Base-by-base conservation (phyloP, 2,797 vertebrate species). In the Euthynnus affinis region DNA sequence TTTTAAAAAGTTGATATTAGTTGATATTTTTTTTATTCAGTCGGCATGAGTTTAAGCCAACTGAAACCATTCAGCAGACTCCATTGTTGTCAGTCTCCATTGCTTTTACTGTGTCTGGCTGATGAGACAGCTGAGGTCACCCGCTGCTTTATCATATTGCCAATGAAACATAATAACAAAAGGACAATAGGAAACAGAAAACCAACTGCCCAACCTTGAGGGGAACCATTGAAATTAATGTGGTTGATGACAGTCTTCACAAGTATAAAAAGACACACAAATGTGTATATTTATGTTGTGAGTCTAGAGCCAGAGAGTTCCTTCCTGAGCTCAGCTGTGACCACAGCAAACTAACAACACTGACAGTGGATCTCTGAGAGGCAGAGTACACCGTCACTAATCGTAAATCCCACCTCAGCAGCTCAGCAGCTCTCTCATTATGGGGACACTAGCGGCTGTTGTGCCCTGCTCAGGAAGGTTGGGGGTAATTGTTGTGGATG, bases 401-500 rank as follows among this genome's bases (percentile, higher is more conserved):
- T 83, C 71, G 1, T 65, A 81, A 85, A 82, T 66, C 64, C 76
- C 82, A 88, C 71, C 81, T 85, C 79, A 78, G 80, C 58, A 81
- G 42, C 83, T 75, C 71, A 66, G 53, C 63, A 68, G 59, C 60
- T 25, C 81, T 70, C 52, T 73, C 67, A 76, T 88, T 74, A 87
- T 75, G 34, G 51, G 40, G 40, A 76, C 56, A 74, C 70, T 59
- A 59, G 55, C 37, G 3, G 71, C 77, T 80, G 77, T 66, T 84
- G 74, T 83, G 51, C 44, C 80, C 74, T 56, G 79, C 67, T 71
- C 52, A 40, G 78, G 76, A 88, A 81, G 81, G 80, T 71, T 71
- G 70, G 71, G 87, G 85, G 76, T 85, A 83, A 88, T 73, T 81
- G 73, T 76, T 85, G 79, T 59, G 78, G 59, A 72, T 76, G 69